Evolutionary conservation across 2,797 vertebrate species (phyloP), one percentile per base, ranked within the genome.

Genomic region (Acanthornis magna): DNA sequence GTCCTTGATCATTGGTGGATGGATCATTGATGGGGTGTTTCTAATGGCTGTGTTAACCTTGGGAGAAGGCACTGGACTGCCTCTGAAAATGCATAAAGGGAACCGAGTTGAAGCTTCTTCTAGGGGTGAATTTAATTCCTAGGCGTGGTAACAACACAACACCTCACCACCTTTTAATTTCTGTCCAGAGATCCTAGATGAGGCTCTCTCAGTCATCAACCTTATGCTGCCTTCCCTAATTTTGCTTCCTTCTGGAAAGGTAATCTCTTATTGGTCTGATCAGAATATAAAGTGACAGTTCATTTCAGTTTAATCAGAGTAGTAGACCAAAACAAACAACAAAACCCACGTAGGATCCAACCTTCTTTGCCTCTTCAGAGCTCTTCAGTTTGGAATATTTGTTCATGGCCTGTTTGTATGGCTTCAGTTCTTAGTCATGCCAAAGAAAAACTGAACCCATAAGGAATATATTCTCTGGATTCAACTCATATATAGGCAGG

Each of bases 31-130:
- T 50, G 58, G 48, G 7, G 3, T 81, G 20, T 88, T 95, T 73
- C 34, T 93, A 73, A 91, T 86, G 71, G 19, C 66, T 93, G 16
- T 78, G 61, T 84, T 94, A 91, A 95, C 70, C 91, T 93, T 93
- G 93, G 57, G 21, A 93, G 50, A 81, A 86, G 51, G 67, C 16
- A 13, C 36, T 51, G 36, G 27, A 40, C 9, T 60, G 55, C 53
- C 23, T 68, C 54, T 81, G 48, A 79, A 91, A 73, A 48, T 42
- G 11, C 5, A 2, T 30, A 26, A 68, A 63, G 34, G 36, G 36
- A 65, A 81, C 36, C 9, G 11, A 75, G 38, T 30, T 32, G 73
- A 79, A 81, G 16, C 60, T 88, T 77, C 81, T 81, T 71, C 23
- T 53, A 26, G 53, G 16, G 7, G 1, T 70, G n/a, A 67, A 76